Evolutionary conservation across 1,140 invertebrate species (phyloP), one percentile per base, ranked within the genome.

Genomic region (Drosophila murphyi): DNA sequence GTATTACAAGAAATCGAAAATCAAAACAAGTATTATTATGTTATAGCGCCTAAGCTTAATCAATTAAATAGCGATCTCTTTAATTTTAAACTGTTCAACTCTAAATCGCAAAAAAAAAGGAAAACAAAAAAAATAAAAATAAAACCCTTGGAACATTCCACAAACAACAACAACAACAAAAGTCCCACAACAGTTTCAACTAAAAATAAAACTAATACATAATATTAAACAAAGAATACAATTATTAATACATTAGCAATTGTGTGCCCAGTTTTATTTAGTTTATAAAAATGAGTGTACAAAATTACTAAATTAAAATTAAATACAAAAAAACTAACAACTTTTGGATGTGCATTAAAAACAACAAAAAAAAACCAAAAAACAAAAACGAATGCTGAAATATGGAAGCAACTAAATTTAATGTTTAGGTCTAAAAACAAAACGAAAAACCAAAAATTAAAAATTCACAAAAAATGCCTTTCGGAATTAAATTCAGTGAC

Each of bases 401-500:
- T 47, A 76, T 77, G 75, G 70, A 85, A 88, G 67, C 83, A 86
- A 90, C 82, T 87, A 90, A 91, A 91, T 79, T 82, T 82, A 90
- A 91, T 62, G 65, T 91, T 91, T 91, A 91, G 90, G 82, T 79
- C 86, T 79, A 68, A 68, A 57, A 51, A 51, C 54, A 68, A 56
- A 35, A 48, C 37, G 55, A 55, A 64, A 35, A 71, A 76, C 47
- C 54, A 64, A 35, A 71, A 76, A 50, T 57, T 57, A 64, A 78
- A 70, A 62, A 86, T 76, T 83, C 79, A 90, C 80, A 91, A 90
- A 85, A 90, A 92, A 90, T 92, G 91, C 90, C 90, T 92, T 92
- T 92, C 78, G 91, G 91, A 92, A 92, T 92, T 78, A 89, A 92
- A 92, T 92, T 92, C 86, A 90, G 74, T 79, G 69, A 80, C 55